Evolutionary conservation across 2,888 invertebrate species (phyloP).

Genomic region (Temnothorax ravouxi): DNA sequence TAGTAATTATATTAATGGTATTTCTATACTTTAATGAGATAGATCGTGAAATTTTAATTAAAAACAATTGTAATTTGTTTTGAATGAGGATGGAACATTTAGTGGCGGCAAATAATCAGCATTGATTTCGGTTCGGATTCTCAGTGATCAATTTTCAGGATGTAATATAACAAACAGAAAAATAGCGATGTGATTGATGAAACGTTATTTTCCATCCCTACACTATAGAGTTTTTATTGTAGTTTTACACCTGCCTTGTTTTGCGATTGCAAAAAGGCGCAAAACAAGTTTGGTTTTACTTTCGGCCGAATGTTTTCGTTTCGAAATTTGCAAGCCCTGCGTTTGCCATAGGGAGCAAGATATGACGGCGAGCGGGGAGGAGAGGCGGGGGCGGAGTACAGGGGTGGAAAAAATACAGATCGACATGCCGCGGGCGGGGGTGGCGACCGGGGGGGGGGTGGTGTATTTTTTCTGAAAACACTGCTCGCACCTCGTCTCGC

Average conservation of each 20-base stretch:
- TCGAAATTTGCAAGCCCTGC: conserved; percentile 78
- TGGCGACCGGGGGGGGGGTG: conserved; percentile 58
- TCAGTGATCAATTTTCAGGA: conserved; percentile 16
- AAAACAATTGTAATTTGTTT: neutral
- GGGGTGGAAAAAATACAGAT: conserved; percentile 78
- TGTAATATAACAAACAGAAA: conserved; percentile 33
- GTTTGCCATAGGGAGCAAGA: conserved; percentile 62
- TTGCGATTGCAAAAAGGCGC: conserved; percentile 51
- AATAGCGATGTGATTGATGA: conserved; percentile 42
- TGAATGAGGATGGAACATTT: neutral
- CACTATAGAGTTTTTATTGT: conserved; percentile 48
- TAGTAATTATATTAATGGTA: too few relatives aligned
- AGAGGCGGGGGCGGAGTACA: conserved; percentile 32
- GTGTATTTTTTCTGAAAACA: conserved; percentile 86
- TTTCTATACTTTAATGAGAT: neutral
- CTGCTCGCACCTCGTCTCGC: conserved; percentile 76
- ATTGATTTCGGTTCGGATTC: neutral
- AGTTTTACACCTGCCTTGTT: conserved; percentile 56
- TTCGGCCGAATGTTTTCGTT: conserved; percentile 75
- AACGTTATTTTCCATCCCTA: conserved; percentile 42
- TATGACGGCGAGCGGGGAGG: conserved; percentile 48
- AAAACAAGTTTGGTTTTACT: conserved; percentile 64
- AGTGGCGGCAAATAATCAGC: neutral
- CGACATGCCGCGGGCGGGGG: conserved; percentile 74
- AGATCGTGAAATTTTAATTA: neutral